Conservation (phyloP, 2,113 vertebrate species). For the Dipodomys stephensi region DNA sequence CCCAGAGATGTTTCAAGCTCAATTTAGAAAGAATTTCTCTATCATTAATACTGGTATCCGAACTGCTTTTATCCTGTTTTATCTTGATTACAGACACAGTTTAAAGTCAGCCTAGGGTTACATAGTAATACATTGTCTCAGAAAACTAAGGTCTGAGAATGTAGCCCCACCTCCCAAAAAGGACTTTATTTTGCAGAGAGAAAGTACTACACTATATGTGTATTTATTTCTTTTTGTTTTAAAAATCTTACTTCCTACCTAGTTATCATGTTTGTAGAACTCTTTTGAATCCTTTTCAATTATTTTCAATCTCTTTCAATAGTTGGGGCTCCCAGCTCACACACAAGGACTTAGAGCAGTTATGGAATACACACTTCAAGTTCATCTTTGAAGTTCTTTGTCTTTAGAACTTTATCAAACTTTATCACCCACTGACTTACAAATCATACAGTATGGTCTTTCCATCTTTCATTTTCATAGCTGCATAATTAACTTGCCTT, state of each 20-base stretch:
- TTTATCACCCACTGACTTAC: not conserved
- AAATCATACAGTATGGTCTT: not conserved
- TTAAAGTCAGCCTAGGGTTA: too few species aligned
- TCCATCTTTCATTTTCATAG: not conserved
- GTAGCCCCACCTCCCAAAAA: not conserved
- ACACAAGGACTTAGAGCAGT: not conserved
- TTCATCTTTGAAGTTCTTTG: not conserved
- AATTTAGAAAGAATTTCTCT: not conserved
- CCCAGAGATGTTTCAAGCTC: not conserved
- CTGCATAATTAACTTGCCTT: not conserved
- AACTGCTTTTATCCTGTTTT: slow-evolving; percentile 18
- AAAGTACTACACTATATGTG: not conserved
- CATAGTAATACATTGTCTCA: too few species aligned
- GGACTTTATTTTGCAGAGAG: slow-evolving; percentile 23
- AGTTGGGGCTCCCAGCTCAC: not conserved
- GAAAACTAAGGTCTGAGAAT: too few species aligned
- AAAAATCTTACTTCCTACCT: slow-evolving; percentile 35
- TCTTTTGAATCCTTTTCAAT: slow-evolving; percentile 17
- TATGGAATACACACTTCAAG: not conserved
- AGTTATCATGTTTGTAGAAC: not conserved
- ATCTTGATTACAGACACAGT: not conserved
- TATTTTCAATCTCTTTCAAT: not conserved
- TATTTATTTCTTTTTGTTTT: slow-evolving; percentile 1
- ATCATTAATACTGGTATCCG: not conserved
- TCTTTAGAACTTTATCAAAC: slow-evolving; percentile 37